These are phyloP conservation scores for Ivindomyrus marchei DNA, from an alignment of 2,113 vertebrate genomes.

Conservation along the genomic window DNA sequence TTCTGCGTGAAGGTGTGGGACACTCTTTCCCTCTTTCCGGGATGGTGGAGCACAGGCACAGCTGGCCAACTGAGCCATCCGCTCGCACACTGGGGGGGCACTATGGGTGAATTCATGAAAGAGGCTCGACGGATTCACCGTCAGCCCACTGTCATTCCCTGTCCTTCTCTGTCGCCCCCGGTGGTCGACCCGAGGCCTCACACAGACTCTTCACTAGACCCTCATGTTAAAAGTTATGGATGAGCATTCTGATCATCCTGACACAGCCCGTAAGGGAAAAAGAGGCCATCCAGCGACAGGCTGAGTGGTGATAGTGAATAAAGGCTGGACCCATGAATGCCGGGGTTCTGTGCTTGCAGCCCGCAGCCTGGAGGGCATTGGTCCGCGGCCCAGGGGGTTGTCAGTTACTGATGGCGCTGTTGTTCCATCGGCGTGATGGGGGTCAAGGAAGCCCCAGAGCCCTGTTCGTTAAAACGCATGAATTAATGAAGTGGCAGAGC, in stretches of 20 bases:
- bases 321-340: conserved; percentile 51
- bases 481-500: conserved; percentile 69
- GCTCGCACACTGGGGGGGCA: background rate
- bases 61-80: background rate
- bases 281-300: conserved; percentile 46
- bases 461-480: conserved; percentile 60
- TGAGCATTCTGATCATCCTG: conserved; percentile 49
- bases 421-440: conserved; percentile 55
- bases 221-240: conserved; percentile 38
- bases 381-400: conserved; percentile 55
- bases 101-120: background rate
- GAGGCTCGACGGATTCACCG: background rate
- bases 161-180: background rate
- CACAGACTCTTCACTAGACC: conserved; percentile 29
- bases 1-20: background rate
- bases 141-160: background rate
- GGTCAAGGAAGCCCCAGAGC: conserved; percentile 54
- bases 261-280: conserved; percentile 50
- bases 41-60: background rate
- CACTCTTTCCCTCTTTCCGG: background rate
- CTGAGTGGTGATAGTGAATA: conserved; percentile 57
- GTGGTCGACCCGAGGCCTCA: background rate
- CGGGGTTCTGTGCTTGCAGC: conserved; percentile 60
- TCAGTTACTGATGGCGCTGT: conserved; percentile 60
- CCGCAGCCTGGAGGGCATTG: conserved; percentile 50